These are phyloP conservation scores for Mustela nigripes DNA, from an alignment of 2,113 vertebrate genomes.

Conservation along the genomic window DNA sequence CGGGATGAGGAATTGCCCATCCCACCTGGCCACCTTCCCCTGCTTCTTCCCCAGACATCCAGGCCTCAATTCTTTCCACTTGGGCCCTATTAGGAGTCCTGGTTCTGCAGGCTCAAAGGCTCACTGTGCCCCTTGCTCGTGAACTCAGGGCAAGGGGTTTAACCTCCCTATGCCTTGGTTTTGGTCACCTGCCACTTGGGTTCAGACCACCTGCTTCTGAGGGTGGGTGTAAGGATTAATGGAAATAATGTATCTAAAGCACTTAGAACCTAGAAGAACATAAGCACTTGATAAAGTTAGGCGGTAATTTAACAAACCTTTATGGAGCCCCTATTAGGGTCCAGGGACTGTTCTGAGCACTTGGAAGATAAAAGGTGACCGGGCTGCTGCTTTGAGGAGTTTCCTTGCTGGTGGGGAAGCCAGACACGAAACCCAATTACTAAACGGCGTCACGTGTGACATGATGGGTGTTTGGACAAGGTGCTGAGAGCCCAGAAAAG, in stretches of 20 bases:
- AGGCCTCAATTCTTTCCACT: neutral
- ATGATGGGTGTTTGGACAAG: slow-evolving; percentile 46
- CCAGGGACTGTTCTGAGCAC: slow-evolving; percentile 81
- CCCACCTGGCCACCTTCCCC: slow-evolving; percentile 34
- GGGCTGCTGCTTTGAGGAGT: slow-evolving; percentile 79
- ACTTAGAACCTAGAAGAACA: slow-evolving; percentile 74
- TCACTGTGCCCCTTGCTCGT: neutral
- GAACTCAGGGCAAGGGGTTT: slow-evolving; percentile 18
- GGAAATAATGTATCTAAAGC: slow-evolving; percentile 43
- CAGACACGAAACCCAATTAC: slow-evolving; percentile 83
- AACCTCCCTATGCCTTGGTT: slow-evolving; percentile 47
- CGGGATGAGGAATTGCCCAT: neutral
- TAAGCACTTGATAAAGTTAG: slow-evolving; percentile 64
- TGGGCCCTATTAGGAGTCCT: neutral
- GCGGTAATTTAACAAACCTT: slow-evolving; percentile 82
- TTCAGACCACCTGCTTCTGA: slow-evolving; percentile 33
- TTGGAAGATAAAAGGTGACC: slow-evolving; percentile 83
- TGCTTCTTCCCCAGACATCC: slow-evolving; percentile 42
- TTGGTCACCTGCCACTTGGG: slow-evolving; percentile 43
- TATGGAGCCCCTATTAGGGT: slow-evolving; percentile 75
- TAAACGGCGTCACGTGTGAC: slow-evolving; percentile 17
- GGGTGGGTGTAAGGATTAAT: neutral
- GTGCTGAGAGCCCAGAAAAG: slow-evolving; percentile 42
- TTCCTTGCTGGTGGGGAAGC: slow-evolving; percentile 81
- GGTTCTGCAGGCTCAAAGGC: neutral